phyloP scores from a whole-genome alignment of 2,888 invertebrate species.

The Caenorhabditis panamensis region DNA sequence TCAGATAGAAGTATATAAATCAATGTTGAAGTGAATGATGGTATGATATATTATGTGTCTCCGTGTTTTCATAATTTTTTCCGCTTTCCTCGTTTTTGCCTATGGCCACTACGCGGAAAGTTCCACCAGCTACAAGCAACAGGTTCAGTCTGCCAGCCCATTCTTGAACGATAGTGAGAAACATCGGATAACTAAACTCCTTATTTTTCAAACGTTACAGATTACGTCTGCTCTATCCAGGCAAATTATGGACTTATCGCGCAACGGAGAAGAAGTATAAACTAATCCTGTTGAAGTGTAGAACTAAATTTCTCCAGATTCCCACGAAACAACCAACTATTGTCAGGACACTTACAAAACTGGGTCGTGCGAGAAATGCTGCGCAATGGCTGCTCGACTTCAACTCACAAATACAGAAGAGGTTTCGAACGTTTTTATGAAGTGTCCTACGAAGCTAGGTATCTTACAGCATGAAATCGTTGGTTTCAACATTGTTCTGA shows the following conservation, averaged over 20 bases:
- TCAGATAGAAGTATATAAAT: too few species aligned
- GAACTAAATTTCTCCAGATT: conserved; percentile 15
- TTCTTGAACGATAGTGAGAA: neutral
- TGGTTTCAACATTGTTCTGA: conserved; percentile 49
- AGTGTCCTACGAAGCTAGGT: too few species aligned
- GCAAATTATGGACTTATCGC: conserved; percentile 46
- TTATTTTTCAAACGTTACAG: conserved; percentile 14
- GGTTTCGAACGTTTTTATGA: too few species aligned
- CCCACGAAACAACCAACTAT: conserved; percentile 24
- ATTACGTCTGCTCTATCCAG: conserved; percentile 42
- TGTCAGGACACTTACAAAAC: conserved; percentile 44
- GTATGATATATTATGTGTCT: too few species aligned
- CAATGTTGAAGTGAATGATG: too few species aligned
- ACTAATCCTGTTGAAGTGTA: neutral
- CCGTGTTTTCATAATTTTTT: too few species aligned
- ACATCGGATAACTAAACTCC: neutral
- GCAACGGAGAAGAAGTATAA: conserved; percentile 17
- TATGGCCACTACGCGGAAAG: neutral
- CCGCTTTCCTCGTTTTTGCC: neutral
- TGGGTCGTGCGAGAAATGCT: conserved; percentile 47
- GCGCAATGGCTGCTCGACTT: conserved; percentile 47
- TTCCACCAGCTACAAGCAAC: neutral
- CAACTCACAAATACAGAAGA: too few species aligned
- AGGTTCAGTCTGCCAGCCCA: neutral
- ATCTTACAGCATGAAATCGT: conserved; percentile 25